Evolutionary conservation across 2,113 vertebrate genomes (phyloP), one percentile per base, ranked within the genome.

Genomic region (Amazona guildingii): DNA sequence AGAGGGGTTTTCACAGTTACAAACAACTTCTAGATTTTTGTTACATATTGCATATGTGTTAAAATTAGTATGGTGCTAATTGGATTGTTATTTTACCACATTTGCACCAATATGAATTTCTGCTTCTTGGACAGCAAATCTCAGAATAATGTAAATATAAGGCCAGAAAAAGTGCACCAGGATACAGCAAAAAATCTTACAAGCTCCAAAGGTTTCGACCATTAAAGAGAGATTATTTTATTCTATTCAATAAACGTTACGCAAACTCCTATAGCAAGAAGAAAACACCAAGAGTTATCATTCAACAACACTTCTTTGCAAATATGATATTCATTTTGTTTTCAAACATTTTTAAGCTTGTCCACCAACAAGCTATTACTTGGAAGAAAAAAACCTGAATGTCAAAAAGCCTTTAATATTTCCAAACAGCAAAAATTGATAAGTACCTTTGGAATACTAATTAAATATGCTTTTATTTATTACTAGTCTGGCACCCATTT

Each of bases 11-110:
- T 97, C 97, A 96, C 97, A 96, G 97, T 96, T 97, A 95, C 94
- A 96, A 94, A 88, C 87, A 94, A 97, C 95, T 97, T 94, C 86
- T 95, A 97, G 92, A 97, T 96, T 97, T 97, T 95, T 97, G 67
- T 96, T 98, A 96, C 96, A 97, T 96, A 92, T 82, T 97, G 95
- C 96, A 97, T 97, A 97, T 97, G 86, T 96, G 90, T 97, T 97
- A 97, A 95, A 97, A 83, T 94, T 90, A 96, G 46, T 82, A 69
- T 75, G 92, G 86, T 82, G 94, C 82, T 97, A 97, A 97, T 95
- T 95, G 83, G 79, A 92, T 72, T 95, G 94, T 68, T 96, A 96
- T 92, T 91, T 97, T 97, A 91, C 64, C 75, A 94, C 64, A 83
- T 92, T 97, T 83, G 83, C 94, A 96, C 96, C 96, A 96, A 79